phyloP scores from a whole-genome alignment of 64 coral and sea anemone genomes.

The Anthopleura sola region DNA sequence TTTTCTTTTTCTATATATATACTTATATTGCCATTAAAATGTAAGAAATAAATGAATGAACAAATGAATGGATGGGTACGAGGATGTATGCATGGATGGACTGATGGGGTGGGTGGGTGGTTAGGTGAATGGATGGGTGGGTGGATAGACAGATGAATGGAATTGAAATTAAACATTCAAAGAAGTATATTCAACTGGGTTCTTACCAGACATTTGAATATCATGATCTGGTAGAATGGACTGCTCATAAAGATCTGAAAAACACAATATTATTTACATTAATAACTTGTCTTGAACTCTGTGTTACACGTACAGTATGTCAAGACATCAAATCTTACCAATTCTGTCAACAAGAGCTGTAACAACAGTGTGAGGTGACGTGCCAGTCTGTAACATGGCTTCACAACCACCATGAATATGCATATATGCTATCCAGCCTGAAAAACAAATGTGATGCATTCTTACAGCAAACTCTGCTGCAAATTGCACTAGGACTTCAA shows the following conservation, averaged over 20 bases:
- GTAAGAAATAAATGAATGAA: too few species aligned
- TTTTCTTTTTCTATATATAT: too few species aligned
- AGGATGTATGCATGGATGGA: too few species aligned
- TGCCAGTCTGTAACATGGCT: not conserved
- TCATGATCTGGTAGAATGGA: slow-evolving; percentile 55
- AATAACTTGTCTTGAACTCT: too few species aligned
- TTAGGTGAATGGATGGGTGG: too few species aligned
- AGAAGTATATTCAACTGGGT: too few species aligned
- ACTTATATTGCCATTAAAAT: too few species aligned
- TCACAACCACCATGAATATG: slow-evolving; percentile 61
- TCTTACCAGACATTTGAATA: slow-evolving; percentile 48
- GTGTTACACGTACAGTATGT: too few species aligned
- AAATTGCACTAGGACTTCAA: not conserved
- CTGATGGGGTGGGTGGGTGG: too few species aligned
- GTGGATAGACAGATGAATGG: too few species aligned
- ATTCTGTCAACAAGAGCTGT: slow-evolving; percentile 68
- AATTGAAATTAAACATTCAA: too few species aligned
- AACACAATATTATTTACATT: not conserved
- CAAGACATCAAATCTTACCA: slow-evolving; percentile 26
- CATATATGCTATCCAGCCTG: slow-evolving; percentile 61
- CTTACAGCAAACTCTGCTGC: not conserved
- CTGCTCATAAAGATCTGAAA: slow-evolving; percentile 46
- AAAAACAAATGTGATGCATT: not conserved
- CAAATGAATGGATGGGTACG: too few species aligned
- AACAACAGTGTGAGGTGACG: slow-evolving; percentile 64